Percentiles rank a stretch among this genome's conserved stretches.
phyloP scores from a whole-genome alignment of 2,113 vertebrate genomes.

The Bolborhynchus lineola region DNA sequence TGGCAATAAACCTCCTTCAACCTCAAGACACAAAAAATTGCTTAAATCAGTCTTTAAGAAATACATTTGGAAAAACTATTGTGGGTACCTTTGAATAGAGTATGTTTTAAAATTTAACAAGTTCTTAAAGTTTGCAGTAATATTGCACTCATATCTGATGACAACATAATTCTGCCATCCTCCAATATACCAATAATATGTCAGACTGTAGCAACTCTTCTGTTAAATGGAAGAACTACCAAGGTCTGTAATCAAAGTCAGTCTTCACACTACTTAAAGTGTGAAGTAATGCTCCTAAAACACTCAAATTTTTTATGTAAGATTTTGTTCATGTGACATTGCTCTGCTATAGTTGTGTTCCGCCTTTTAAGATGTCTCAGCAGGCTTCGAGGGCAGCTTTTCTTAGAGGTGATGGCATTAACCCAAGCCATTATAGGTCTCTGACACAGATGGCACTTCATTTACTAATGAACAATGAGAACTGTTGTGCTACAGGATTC shows the following conservation, averaged over 20 bases:
- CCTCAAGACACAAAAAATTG: background rate
- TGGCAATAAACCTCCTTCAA: background rate
- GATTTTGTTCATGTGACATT: background rate
- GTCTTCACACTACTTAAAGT: background rate
- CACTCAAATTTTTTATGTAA: background rate
- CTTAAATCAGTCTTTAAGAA: background rate
- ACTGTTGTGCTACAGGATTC: background rate
- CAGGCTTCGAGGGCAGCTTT: background rate
- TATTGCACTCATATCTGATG: background rate
- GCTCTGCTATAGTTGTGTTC: background rate
- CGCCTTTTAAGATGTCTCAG: background rate
- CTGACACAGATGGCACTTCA: background rate
- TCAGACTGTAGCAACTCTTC: background rate
- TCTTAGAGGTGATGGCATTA: background rate
- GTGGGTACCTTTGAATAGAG: background rate
- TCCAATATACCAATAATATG: background rate
- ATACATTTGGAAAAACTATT: background rate
- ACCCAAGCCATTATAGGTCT: background rate
- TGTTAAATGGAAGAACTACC: background rate
- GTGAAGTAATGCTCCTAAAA: background rate
- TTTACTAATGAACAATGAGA: background rate
- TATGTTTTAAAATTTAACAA: background rate
- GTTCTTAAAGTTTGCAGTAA: background rate
- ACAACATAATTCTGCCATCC: background rate
- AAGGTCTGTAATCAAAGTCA: background rate